Evolutionary conservation across 2,888 invertebrate genomes (phyloP).

Genomic region (Dioctria rufipes): DNA sequence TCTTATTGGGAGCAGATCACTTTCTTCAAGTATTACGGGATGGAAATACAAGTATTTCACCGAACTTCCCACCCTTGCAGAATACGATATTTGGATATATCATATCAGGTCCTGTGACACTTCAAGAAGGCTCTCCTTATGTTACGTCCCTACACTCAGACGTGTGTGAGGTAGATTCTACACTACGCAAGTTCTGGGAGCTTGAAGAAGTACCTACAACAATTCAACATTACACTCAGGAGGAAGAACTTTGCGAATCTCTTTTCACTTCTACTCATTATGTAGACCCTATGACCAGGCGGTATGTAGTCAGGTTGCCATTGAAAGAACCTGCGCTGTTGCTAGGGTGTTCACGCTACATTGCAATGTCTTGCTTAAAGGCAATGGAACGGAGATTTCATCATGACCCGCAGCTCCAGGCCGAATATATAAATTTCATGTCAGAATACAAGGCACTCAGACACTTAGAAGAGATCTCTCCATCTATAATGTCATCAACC

Average conservation of each 20-base stretch:
- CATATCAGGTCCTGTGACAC: not conserved
- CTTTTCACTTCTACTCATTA: not conserved
- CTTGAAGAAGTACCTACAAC: not conserved
- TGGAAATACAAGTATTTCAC: not conserved
- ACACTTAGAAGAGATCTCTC: not conserved
- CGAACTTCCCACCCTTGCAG: not conserved
- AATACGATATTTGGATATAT: conserved; percentile 23
- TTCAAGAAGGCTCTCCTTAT: no score
- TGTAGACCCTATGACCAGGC: not conserved
- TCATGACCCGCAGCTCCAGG: no score
- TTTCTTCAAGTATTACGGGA: not conserved
- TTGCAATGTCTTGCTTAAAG: not conserved
- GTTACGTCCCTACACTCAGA: not conserved
- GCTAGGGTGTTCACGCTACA: not conserved
- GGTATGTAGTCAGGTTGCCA: conserved; percentile 5
- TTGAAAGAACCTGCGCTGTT: not conserved
- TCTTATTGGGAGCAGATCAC: no score
- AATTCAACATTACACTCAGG: not conserved
- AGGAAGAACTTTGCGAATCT: not conserved
- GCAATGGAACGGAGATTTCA: not conserved
- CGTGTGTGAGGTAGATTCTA: not conserved
- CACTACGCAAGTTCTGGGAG: conserved; percentile 19
- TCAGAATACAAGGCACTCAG: not conserved
- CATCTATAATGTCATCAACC: no score
- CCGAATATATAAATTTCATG: not conserved